Conservation (phyloP, 2,888 invertebrate genomes). For the Cataglyphis rosenhaueri region DNA sequence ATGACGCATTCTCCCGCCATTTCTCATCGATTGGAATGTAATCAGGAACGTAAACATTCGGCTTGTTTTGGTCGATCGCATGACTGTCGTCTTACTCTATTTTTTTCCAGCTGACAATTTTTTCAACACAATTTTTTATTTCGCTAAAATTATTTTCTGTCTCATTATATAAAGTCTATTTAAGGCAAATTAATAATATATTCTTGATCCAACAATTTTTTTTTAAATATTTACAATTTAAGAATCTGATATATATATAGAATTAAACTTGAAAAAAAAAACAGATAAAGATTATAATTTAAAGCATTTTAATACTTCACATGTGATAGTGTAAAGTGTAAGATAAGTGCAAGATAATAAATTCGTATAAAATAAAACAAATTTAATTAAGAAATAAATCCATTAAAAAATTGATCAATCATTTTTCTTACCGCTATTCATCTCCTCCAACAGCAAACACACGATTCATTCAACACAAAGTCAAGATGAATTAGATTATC, state of each 20-base stretch:
- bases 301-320: neutral
- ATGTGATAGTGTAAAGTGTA: neutral
- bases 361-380: neutral
- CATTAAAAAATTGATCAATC: neutral
- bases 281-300: neutral
- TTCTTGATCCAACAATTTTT: neutral
- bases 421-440: neutral
- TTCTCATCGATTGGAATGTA: slow-evolving; percentile 73
- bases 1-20: slow-evolving; percentile 49
- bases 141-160: neutral
- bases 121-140: neutral
- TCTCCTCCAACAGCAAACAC: neutral
- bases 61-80: neutral
- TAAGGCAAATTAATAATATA: neutral
- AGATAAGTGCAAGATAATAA: too few relatives aligned
- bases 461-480: neutral
- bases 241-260: neutral
- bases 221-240: neutral
- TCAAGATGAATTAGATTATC: neutral
- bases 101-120: neutral
- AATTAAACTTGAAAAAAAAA: neutral
- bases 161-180: neutral
- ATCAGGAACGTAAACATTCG: slow-evolving; percentile 66
- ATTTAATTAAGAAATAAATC: neutral
- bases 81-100: neutral